Evolutionary conservation across 2,797 vertebrate genomes (phyloP).

Genomic region (Anolis apletophallus): DNA sequence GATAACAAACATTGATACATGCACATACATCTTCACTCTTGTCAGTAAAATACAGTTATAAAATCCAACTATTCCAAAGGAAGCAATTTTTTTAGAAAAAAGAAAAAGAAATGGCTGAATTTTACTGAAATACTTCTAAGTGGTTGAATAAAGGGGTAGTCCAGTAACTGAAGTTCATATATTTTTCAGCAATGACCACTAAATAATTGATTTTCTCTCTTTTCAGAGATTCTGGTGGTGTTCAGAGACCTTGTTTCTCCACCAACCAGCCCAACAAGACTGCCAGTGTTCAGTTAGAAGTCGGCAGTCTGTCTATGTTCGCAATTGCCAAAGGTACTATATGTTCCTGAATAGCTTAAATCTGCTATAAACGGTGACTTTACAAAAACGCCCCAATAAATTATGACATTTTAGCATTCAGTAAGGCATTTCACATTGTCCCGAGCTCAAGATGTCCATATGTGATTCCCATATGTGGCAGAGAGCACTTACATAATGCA

Average conservation of each 20-base stretch:
- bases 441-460: neutral
- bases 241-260: constrained; percentile 35
- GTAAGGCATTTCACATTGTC: neutral
- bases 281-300: constrained; percentile 42
- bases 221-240: constrained; percentile 36
- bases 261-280: constrained; percentile 8
- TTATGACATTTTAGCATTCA: constrained; percentile 27
- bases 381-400: constrained; percentile 15
- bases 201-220: constrained; percentile 57
- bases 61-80: neutral
- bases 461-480: neutral
- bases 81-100: constrained; percentile 22
- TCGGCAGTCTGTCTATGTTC: constrained; percentile 17
- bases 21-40: neutral
- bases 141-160: constrained; percentile 5
- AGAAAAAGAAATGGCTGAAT: constrained; percentile 20
- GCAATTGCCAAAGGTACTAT: constrained; percentile 23
- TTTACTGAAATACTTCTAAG: constrained; percentile 27
- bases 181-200: constrained; percentile 29
- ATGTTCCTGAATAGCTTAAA: neutral
- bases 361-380: constrained; percentile 19
- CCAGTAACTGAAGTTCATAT: constrained; percentile 36
- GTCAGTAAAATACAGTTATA: neutral
- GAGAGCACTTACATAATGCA: neutral
- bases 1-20: neutral